Evolutionary conservation across 1,140 invertebrate species (phyloP), one percentile per base, ranked within the genome.

Genomic region (Drosophila ohnishii): DNA sequence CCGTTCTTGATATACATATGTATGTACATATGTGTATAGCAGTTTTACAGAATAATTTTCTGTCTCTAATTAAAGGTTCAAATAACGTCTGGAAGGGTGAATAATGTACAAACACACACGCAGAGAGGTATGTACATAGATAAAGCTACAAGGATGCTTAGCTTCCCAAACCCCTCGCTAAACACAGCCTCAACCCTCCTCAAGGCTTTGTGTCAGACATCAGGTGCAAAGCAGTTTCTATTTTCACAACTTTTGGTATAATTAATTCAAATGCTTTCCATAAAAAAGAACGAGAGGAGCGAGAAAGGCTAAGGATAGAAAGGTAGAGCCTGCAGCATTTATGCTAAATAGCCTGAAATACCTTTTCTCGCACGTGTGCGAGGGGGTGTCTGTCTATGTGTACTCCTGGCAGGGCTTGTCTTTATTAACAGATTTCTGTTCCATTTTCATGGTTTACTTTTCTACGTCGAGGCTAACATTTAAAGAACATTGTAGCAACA

Each of bases 211-310:
- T 82, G 75, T 78, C 75, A 60, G 83, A 62, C 83, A 86, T 87
- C 83, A 86, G 83, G 78, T 86, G 83, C 70, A 87, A 78, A 86
- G 62, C 75, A 78, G 80, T 86, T 87, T 87, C 83, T 87, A 87
- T 86, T 87, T 78, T 87, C 83, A 82, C 83, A 87, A 86, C 83
- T 86, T 83, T 86, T 57, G 72, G 83, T 79, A 87, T 86, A 86
- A 86, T 86, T 86, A 86, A 86, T 86, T 86, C 83, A 86, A 86
- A 87, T 86, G 83, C 66, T 86, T 81, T 81, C 78, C 82, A 78
- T 82, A 72, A 86, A 75, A 81, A 75, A 40, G 59, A 22, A 58
- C 1, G 22, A 22, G 32, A 0, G 39, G 25, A 9, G 42, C 9
- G 34, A 19, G 19, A 56, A 25, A 5, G 22, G n/a, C 2, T 2